Base-by-base conservation (phyloP, 2,797 vertebrate species). In the Halcyon chelicuti region DNA sequence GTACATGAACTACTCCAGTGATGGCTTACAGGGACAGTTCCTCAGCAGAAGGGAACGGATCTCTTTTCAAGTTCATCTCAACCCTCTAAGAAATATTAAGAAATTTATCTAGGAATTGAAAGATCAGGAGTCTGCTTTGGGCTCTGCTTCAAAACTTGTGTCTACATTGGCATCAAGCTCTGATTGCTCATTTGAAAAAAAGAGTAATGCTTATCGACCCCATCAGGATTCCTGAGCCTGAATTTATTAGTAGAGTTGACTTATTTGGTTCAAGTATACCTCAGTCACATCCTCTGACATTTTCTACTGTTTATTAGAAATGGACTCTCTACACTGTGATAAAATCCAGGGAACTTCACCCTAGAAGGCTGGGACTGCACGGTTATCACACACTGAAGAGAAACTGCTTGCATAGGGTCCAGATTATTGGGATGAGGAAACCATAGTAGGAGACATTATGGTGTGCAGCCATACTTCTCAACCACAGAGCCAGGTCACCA, bases 321-420 rank as follows among this genome's bases (percentile, higher is more conserved):
- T 1, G 2, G 17, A 5, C 22, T 46, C 16, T 40, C 22, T 63
- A 39, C 28, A 0, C 6, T 14, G 58, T 52, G 65, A 72, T 9
- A 47, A 60, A 86, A 60, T 5, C 42, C 91, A 84, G 66, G 68
- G 16, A 84, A 20, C 1, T 28, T 93, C 37, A 14, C 40, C 86
- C 33, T 72, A 19, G 29, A 54, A 65, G 76, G 90, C 68, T 37
- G 82, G 28, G 35, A 5, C 57, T 81, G 46, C 46, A 5, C 0
- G 0, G 35, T 31, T 54, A 42, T 39, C 51, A 26, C 2, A 31
- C 10, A 13, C 52, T 75, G 66, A 44, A 54, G 72, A 39, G 85
- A 42, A 14, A 2, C 35, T 92, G 26, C 57, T 39, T 1, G 0
- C 0, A 0, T 21, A 47, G 52, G 31, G 39, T 65, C 42, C 55